Percentiles rank a stretch among this genome's conserved stretches.
Evolutionary conservation across 2,888 invertebrate species (phyloP).

Genomic region (Coleophora flavipennella): DNA sequence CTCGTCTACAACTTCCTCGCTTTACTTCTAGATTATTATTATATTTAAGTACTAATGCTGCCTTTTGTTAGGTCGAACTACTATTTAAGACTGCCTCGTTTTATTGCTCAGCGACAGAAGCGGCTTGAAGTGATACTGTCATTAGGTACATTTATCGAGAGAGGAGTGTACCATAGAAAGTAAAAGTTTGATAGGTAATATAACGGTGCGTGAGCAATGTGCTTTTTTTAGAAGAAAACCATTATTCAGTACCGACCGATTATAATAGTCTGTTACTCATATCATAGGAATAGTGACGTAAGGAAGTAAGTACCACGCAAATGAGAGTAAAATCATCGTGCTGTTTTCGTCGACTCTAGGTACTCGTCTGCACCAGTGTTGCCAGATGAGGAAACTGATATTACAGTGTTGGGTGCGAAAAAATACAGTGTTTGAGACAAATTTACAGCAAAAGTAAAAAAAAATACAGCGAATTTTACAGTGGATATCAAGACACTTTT

Average conservation of each 20-base stretch:
- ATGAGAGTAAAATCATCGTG: not conserved
- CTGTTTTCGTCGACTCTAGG: conserved; percentile 4
- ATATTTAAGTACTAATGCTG: conserved; percentile 20
- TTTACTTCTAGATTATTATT: conserved; percentile 23
- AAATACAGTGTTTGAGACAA: no score
- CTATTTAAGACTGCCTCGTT: conserved; percentile 6
- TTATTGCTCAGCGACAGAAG: no score
- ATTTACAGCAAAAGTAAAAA: no score
- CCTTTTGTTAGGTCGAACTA: conserved; percentile 28
- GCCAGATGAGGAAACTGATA: no score
- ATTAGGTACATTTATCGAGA: no score
- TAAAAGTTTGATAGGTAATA: conserved; percentile 10
- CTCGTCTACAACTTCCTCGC: conserved; percentile 25
- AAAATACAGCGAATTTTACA: no score
- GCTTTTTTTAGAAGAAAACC: no score
- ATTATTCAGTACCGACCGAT: no score
- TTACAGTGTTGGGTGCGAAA: no score
- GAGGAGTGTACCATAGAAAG: conserved; percentile 13
- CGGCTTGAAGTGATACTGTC: no score
- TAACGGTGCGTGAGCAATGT: not conserved
- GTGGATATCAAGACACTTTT: no score
- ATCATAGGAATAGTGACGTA: conserved; percentile 1
- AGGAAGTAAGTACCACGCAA: not conserved
- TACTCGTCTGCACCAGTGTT: not conserved
- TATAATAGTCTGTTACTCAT: no score